phyloP scores from a whole-genome alignment of 2,113 vertebrate genomes.

The Alces alces region DNA sequence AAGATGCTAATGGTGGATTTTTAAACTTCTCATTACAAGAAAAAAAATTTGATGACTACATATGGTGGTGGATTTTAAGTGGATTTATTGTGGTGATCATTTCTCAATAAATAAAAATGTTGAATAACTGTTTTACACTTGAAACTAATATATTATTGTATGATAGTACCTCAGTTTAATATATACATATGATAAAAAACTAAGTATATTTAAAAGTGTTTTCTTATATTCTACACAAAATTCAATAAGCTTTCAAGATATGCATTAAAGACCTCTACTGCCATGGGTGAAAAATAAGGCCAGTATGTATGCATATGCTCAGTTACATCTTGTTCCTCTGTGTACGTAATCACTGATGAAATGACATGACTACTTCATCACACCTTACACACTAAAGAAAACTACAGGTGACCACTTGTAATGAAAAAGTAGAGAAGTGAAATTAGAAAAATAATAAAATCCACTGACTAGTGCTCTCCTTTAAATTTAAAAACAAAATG shows the following conservation, averaged over 20 bases:
- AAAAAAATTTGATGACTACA: neutral
- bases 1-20: neutral
- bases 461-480: neutral
- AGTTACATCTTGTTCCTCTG: slow-evolving; percentile 14
- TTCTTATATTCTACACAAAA: slow-evolving; percentile 73
- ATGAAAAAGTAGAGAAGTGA: neutral
- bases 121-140: neutral
- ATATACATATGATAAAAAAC: neutral
- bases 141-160: neutral
- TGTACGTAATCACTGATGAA: slow-evolving; percentile 31
- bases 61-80: neutral
- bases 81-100: neutral
- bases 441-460: slow-evolving; percentile 35
- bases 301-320: slow-evolving; percentile 22
- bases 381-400: slow-evolving; percentile 8
- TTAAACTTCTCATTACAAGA: neutral
- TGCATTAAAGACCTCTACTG: slow-evolving; percentile 68
- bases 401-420: neutral
- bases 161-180: neutral
- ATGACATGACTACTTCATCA: slow-evolving; percentile 39
- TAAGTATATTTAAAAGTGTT: neutral
- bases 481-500: slow-evolving; percentile 7
- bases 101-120: neutral
- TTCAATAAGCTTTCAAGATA: slow-evolving; percentile 73
- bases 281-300: slow-evolving; percentile 35